Evolutionary conservation across 2,797 vertebrate species (phyloP).

Genomic region (Moxostoma hubbsi): DNA sequence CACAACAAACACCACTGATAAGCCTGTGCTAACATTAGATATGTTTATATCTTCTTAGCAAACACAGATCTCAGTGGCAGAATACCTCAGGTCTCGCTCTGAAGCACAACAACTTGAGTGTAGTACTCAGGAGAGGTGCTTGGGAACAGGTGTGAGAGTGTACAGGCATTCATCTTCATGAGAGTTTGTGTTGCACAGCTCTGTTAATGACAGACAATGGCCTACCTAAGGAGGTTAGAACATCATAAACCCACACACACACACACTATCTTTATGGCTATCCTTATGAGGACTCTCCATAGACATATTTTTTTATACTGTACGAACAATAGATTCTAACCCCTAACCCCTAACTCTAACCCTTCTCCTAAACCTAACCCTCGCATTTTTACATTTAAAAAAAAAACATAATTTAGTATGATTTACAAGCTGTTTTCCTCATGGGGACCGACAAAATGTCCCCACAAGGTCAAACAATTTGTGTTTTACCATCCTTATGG

Average conservation of each 20-base stretch:
- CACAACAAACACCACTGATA: neutral
- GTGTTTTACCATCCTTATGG: too few relatives aligned
- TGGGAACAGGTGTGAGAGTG: constrained; percentile 58
- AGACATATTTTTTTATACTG: too few relatives aligned
- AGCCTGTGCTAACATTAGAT: constrained; percentile 14
- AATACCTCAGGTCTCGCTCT: constrained; percentile 47
- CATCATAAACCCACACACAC: constrained; percentile 35
- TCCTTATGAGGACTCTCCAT: too few relatives aligned
- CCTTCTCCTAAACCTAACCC: too few relatives aligned
- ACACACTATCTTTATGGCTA: too few relatives aligned
- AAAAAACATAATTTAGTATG: too few relatives aligned
- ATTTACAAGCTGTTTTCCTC: too few relatives aligned
- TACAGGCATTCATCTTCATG: constrained; percentile 57
- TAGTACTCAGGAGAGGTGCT: constrained; percentile 50
- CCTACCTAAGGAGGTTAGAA: constrained; percentile 77
- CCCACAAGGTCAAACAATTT: too few relatives aligned
- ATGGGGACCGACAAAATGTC: too few relatives aligned
- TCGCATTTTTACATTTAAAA: too few relatives aligned
- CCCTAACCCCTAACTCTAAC: too few relatives aligned
- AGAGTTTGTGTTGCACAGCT: constrained; percentile 47
- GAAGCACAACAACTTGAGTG: constrained; percentile 53
- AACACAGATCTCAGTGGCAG: constrained; percentile 33
- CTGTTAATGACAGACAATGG: constrained; percentile 55
- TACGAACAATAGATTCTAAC: too few relatives aligned
- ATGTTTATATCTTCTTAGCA: constrained; percentile 40